Conservation (phyloP, 2,113 vertebrate species). For the Pogona vitticeps region DNA sequence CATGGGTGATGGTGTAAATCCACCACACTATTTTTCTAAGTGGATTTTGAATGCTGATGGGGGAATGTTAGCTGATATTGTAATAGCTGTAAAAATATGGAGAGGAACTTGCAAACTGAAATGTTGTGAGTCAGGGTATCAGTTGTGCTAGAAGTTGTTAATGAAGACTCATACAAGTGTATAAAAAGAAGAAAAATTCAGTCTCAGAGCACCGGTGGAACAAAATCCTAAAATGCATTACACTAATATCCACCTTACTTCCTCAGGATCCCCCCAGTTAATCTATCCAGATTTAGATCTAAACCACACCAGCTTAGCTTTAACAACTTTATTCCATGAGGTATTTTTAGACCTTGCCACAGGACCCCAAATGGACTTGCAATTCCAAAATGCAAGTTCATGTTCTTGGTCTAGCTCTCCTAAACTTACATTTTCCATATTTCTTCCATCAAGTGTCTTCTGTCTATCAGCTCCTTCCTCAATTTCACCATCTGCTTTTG, state of each 20-base stretch:
- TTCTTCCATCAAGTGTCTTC: conserved; percentile 73
- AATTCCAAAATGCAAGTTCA: neutral
- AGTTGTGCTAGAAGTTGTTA: too few species aligned
- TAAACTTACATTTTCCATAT: conserved; percentile 78
- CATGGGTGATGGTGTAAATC: too few species aligned
- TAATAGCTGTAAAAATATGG: too few species aligned
- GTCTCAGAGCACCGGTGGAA: neutral
- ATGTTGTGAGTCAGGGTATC: too few species aligned
- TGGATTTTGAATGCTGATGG: too few species aligned
- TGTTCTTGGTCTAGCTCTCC: neutral
- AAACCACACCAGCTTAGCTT: neutral
- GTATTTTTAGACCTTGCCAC: neutral
- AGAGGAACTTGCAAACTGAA: too few species aligned
- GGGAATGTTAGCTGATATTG: too few species aligned
- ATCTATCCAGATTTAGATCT: neutral
- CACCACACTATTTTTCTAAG: too few species aligned
- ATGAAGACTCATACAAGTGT: neutral
- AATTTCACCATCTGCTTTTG: conserved; percentile 88
- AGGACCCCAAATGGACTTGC: neutral
- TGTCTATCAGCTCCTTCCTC: conserved; percentile 84
- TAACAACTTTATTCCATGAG: neutral
- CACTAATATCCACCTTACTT: neutral
- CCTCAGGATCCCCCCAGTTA: neutral
- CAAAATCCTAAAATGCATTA: neutral
- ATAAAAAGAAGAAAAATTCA: neutral